Percentiles rank a stretch among this genome's conserved stretches.
Conservation (phyloP, 2,113 vertebrate genomes). For the Chamaea fasciata region DNA sequence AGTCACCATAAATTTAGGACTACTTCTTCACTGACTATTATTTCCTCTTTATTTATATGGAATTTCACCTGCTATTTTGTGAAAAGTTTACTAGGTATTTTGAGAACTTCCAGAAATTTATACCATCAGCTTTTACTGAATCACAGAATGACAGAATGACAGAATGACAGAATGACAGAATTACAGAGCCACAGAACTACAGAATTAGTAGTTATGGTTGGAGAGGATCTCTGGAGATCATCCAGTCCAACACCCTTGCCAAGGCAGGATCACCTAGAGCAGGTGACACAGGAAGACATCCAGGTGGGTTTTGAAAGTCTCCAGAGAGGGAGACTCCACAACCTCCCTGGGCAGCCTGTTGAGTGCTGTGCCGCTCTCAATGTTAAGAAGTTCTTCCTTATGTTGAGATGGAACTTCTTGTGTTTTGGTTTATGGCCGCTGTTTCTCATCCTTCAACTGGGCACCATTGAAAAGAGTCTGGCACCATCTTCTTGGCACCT, state of each 20-base stretch:
- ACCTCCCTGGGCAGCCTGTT: background rate
- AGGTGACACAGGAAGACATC: fast-evolving
- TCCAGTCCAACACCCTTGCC: background rate
- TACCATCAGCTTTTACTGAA: background rate
- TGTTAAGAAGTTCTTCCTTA: background rate
- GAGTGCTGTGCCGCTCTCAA: background rate
- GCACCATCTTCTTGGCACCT: background rate
- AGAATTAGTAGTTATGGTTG: too few species aligned
- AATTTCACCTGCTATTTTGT: background rate
- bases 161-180: background rate
- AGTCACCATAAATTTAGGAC: background rate
- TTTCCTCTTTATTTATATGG: background rate
- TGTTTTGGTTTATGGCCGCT: background rate
- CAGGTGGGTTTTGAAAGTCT: background rate
- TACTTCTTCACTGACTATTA: background rate
- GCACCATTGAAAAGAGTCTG: background rate
- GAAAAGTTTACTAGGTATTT: background rate
- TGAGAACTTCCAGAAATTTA: background rate
- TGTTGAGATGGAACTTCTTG: background rate
- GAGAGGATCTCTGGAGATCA: background rate
- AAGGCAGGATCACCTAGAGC: background rate
- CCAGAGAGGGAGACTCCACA: background rate
- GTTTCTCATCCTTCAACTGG: background rate
- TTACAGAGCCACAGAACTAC: background rate
- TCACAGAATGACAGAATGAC: background rate